Base-by-base conservation (phyloP, 2,888 invertebrate genomes). In the Polylopha cassiicola region DNA sequence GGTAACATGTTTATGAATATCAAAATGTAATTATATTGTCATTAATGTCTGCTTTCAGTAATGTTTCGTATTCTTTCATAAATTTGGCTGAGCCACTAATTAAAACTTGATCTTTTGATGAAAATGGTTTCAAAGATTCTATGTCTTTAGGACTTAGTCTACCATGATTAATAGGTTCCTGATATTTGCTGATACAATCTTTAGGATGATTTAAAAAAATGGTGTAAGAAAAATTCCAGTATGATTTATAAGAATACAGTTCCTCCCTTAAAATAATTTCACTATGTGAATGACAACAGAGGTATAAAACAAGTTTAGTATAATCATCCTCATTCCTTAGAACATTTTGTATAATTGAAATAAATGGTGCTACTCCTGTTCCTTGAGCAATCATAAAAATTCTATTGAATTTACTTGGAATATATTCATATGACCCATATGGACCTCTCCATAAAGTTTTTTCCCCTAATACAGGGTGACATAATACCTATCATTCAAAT, bases 191-290 rank as follows among this genome's bases (percentile, higher is more conserved):
- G 7, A 8, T 17, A 39, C 44, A 32, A 8, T 39, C 22, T 20
- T 21, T 16, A 22, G 5, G 29, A 17, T 66, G 69, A 50, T 76
- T 69, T 29, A 93, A 51, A 73, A 87, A 91, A 47, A 92, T 75
- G 23, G 80, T 74, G 48, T 89, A 89, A n/a, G 73, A 75, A 63
- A 94, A 94, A 76, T 95, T 95, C 94, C 94, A 94, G 67, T 82
- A 90, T 14, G 79, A 73, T 16, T 77, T 76, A 51, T 88, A 89
- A 5, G 80, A 68, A 51, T 89, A 86, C 7, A 94, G 61, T 45
- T 89, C 82, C 4, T 89, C 69, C 44, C 91, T 86, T 37, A 94
- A 85, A 39, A 90, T 75, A 46, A 93, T 87, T 44, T 87, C 86
- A 4, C 87, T 61, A 31, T 87, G 62, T 48, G 74, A 79, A 48